A percentile compares a stretch with the other conserved stretches of the same genome.
Evolutionary conservation across 2,113 vertebrate genomes (phyloP).

Genomic region (Caracal caracal): DNA sequence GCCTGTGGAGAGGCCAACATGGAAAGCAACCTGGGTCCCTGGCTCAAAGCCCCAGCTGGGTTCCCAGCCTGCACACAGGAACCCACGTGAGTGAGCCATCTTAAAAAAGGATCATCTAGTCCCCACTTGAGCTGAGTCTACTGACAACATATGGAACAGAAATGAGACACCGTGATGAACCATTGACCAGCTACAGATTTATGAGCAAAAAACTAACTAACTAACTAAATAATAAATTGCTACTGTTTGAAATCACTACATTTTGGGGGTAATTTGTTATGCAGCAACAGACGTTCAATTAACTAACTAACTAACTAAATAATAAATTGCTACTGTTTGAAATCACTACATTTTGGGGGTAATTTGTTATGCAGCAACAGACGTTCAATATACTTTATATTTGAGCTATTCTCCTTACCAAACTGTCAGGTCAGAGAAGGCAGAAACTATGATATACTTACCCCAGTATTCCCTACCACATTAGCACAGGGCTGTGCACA

Average conservation of each 20-base stretch:
- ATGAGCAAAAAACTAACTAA: background rate
- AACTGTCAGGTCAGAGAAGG: background rate
- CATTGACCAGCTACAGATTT: background rate
- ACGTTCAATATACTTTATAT: background rate
- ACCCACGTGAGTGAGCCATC: background rate
- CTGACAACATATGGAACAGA: background rate
- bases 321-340: background rate
- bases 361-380: background rate
- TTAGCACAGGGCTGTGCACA: background rate
- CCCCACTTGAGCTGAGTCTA: background rate
- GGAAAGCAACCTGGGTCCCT: background rate
- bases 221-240: too few species aligned
- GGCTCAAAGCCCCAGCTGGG: background rate
- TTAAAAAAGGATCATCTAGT: background rate
- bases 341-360: background rate
- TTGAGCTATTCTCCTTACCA: background rate
- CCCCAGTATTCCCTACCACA: background rate
- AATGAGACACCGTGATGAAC: background rate
- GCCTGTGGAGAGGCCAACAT: background rate
- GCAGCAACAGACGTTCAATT: background rate
- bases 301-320: too few species aligned
- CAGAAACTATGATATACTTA: background rate
- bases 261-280: background rate
- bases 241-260: background rate
- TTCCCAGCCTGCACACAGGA: background rate